Evolutionary conservation across 92 coral and sea anemone species (phyloP), one percentile per base, ranked within the genome.

Genomic region (Epizoanthus fatuus): DNA sequence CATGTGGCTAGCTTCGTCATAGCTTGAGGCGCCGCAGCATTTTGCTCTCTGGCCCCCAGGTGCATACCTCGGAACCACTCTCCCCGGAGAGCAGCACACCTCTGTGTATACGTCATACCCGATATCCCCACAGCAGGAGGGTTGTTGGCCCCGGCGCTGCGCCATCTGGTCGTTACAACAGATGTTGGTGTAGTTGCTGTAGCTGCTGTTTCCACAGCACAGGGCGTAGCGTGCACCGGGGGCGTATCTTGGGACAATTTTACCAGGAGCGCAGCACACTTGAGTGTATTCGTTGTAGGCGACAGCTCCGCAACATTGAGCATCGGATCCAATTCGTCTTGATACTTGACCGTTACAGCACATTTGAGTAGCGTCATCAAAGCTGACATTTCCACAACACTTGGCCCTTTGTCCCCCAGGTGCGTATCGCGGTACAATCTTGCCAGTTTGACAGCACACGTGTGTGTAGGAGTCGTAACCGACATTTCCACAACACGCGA

Each of bases 341-440:
- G 69, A 55, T 10, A 67, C 69, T 56, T 5, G n/a, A 15, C 76
- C 91, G 74, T 63, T 63, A 22, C 91, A 87, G 57, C 91, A 87
- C 38, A 72, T 70, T 57, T 87, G 88, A 17, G 62, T 60, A 4
- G 65, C 53, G 10, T 44, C 52, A 58, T 81, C 62, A 47, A n/a
- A 68, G 56, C 69, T 70, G 54, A 7, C 62, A 39, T 47, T 47
- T 25, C 91, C 88, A 84, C 91, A 87, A 57, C 91, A 81, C 40
- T 59, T 67, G 7, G 88, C 86, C 7, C 49, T 13, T 45, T 8
- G 54, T 4, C 54, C 79, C 49, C 74, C 79, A 12, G 88, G 71
- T 19, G 40, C 56, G 56, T 39, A 83, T 29, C 78, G 74, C n/a
- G 77, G 45, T n/a, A 83, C 68, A 29, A 68, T 60, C 12, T 17